These are phyloP conservation scores for Gymnogyps californianus DNA, from an alignment of 2,113 vertebrate species.

Conservation along the genomic window DNA sequence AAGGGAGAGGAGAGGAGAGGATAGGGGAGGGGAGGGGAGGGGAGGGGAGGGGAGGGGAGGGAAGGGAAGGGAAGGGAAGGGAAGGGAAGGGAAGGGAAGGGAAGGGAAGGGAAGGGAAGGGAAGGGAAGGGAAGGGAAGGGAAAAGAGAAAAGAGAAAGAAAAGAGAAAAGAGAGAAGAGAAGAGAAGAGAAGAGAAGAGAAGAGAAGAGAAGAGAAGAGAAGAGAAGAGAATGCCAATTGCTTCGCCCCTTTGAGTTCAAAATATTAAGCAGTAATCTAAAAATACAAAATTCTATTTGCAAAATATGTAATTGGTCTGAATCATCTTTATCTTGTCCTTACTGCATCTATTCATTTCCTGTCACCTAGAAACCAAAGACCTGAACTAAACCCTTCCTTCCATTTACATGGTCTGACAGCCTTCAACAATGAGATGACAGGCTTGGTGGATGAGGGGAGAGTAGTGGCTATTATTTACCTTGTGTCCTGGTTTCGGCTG, in stretches of 20 bases:
- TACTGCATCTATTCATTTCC: neutral
- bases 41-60: too few relatives aligned
- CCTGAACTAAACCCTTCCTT: neutral
- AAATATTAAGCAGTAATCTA: neutral
- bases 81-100: too few relatives aligned
- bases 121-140: too few relatives aligned
- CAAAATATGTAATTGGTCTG: neutral
- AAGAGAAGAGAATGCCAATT: neutral
- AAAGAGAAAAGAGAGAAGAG: too few relatives aligned
- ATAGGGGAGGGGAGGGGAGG: too few relatives aligned
- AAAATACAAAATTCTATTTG: neutral
- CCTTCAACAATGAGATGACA: neutral
- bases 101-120: too few relatives aligned
- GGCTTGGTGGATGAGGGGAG: neutral
- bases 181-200: too few relatives aligned
- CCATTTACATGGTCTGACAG: neutral
- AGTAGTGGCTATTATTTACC: neutral
- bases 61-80: too few relatives aligned
- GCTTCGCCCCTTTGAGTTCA: neutral
- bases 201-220: too few relatives aligned
- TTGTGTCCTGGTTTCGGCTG: too few relatives aligned
- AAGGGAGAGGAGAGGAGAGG: neutral
- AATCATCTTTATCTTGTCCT: neutral
- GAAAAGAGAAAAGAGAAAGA: too few relatives aligned
- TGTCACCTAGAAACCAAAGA: neutral